Base-by-base conservation (phyloP, 2,888 invertebrate genomes). In the Micropterix aruncella region DNA sequence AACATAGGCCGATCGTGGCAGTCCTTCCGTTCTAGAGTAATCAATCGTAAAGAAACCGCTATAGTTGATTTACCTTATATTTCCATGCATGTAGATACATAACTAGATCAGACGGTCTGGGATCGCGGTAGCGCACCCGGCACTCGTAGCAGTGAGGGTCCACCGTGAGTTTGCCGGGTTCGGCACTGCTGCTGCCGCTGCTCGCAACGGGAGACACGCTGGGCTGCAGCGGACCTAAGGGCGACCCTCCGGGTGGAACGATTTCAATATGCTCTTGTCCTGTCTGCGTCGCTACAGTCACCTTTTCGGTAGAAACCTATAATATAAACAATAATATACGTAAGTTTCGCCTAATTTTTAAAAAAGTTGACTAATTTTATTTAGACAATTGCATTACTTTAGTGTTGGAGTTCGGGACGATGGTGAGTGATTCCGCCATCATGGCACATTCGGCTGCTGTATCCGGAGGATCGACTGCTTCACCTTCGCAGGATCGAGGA, bases 1-100 rank as follows among this genome's bases (percentile, higher is more conserved):
- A n/a, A n/a, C n/a, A n/a, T n/a, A n/a, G n/a, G n/a, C n/a, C n/a
- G n/a, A n/a, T n/a, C n/a, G n/a, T n/a, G n/a, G n/a, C n/a, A n/a
- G n/a, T n/a, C n/a, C n/a, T n/a, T n/a, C n/a, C n/a, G n/a, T n/a
- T n/a, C n/a, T n/a, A n/a, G n/a, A n/a, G n/a, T n/a, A n/a, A n/a
- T n/a, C n/a, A n/a, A n/a, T n/a, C n/a, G n/a, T n/a, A n/a, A n/a
- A n/a, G n/a, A n/a, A n/a, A n/a, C n/a, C n/a, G n/a, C n/a, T n/a
- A n/a, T n/a, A n/a, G n/a, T n/a, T n/a, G n/a, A n/a, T n/a, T n/a
- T n/a, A n/a, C 86, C 77, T 81, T 82, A 63, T 91, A 91, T 57
- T 88, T 88, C 87, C 89, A 89, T 19, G 95, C 95, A 65, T 96
- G 96, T 39, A 96, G 77, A 65, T 91, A 96, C 90, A 96, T 92